A percentile compares a stretch with the other conserved stretches of the same genome.
Conservation (phyloP, 2,113 vertebrate genomes). For the Paratilapia polleni region DNA sequence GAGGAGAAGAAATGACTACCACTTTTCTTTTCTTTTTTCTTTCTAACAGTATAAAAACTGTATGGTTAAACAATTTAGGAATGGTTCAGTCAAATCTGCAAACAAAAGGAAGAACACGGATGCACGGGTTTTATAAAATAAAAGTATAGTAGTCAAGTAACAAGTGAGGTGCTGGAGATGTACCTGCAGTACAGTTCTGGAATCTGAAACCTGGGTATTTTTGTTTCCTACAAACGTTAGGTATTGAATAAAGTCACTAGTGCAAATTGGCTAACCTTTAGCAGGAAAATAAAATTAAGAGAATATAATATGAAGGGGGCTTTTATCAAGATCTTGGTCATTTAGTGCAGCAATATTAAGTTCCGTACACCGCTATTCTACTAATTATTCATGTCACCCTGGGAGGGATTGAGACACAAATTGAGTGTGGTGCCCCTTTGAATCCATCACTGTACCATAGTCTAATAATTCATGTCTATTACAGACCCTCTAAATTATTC, state of each 20-base stretch:
- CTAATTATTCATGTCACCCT: constrained; percentile 80
- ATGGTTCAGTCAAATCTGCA: not conserved
- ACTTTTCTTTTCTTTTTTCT: not conserved
- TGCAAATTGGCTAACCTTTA: not conserved
- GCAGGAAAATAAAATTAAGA: not conserved
- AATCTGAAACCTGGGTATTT: too few relatives aligned
- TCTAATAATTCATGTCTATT: constrained; percentile 84
- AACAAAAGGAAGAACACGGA: not conserved
- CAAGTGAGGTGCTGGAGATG: not conserved
- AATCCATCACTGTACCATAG: constrained; percentile 80
- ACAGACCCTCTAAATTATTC: constrained; percentile 86
- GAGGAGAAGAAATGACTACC: not conserved
- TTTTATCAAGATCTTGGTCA: constrained; percentile 12
- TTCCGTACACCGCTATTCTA: constrained; percentile 32
- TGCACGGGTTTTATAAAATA: not conserved
- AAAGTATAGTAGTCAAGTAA: not conserved
- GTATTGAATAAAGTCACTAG: not conserved
- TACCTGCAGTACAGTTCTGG: not conserved
- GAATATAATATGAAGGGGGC: not conserved
- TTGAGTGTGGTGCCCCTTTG: constrained; percentile 77
- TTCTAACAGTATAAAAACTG: not conserved
- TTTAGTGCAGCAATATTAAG: constrained; percentile 21
- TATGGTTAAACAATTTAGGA: not conserved
- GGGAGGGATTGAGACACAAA: constrained; percentile 76
- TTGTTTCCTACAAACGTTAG: not conserved